Conservation (phyloP, 2,113 vertebrate genomes). For the Halichoerus grypus region DNA sequence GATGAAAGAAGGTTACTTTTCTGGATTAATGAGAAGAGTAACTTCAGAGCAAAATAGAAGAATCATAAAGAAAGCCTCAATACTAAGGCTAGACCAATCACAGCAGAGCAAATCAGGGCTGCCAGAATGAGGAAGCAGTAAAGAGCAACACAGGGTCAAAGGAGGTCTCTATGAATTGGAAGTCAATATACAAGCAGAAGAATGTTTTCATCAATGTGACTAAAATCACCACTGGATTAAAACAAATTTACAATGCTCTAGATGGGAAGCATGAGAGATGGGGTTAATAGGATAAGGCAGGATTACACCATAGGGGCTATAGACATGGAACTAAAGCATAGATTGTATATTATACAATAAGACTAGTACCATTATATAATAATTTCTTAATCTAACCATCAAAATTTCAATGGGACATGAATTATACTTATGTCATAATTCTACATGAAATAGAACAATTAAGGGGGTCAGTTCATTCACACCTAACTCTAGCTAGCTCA, state of each 20-base stretch:
- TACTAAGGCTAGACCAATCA: neutral
- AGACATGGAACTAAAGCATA: neutral
- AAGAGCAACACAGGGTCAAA: neutral
- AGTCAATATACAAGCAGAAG: neutral
- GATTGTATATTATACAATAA: neutral
- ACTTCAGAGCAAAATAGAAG: neutral
- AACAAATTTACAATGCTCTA: neutral
- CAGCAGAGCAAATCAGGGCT: fast-evolving
- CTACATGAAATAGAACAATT: neutral
- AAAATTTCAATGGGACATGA: neutral
- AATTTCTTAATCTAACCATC: neutral
- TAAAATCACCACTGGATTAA: neutral
- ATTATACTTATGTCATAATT: neutral
- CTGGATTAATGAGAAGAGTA: neutral
- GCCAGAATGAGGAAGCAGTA: neutral
- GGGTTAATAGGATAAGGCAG: neutral
- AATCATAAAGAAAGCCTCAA: neutral
- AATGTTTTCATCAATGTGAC: neutral
- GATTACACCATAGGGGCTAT: neutral
- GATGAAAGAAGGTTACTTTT: neutral
- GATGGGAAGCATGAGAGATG: neutral
- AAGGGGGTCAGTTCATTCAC: neutral
- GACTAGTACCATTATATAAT: too few relatives aligned
- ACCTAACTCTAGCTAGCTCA: neutral
- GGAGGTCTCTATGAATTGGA: neutral